Evolutionary conservation across 2,888 invertebrate species (phyloP).

Genomic region (Meliscaeva auricollis): DNA sequence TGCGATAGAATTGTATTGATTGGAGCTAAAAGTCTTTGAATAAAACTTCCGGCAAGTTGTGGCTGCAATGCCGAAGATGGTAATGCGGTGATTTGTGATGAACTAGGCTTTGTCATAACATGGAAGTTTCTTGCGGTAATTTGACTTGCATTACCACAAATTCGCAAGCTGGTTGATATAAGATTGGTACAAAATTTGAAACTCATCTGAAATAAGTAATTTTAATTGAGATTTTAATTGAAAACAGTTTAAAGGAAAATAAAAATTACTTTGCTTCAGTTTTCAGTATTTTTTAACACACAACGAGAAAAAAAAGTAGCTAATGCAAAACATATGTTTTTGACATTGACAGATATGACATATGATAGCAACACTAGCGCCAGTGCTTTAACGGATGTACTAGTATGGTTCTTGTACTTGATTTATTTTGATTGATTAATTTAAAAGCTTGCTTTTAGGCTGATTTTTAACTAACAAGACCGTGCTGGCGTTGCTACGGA

Average conservation of each 20-base stretch:
- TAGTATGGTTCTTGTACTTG: neutral
- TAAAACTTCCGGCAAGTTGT: constrained; percentile 16
- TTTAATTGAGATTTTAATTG: constrained; percentile 10
- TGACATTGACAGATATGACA: neutral
- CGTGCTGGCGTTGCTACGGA: neutral
- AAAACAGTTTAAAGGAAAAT: neutral
- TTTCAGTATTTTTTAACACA: constrained; percentile 16
- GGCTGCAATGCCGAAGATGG: constrained; percentile 49
- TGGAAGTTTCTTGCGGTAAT: constrained; percentile 78
- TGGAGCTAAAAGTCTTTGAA: constrained; percentile 79
- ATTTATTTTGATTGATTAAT: neutral
- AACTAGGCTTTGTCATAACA: constrained; percentile 77
- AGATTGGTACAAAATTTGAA: constrained; percentile 53
- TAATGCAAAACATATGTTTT: constrained; percentile 47
- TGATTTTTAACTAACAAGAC: neutral
- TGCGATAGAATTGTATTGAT: constrained; percentile 80
- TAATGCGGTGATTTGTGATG: constrained; percentile 47
- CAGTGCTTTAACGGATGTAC: neutral
- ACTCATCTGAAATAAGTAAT: constrained; percentile 50
- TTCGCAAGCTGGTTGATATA: constrained; percentile 31
- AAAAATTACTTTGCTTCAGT: constrained; percentile 4
- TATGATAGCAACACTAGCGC: neutral
- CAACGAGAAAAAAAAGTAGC: neutral
- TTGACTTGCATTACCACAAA: constrained; percentile 50
- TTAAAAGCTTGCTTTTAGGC: too few species aligned